Evolutionary conservation across 2,888 invertebrate species (phyloP).

Genomic region (Hydroisotoma schaefferi): DNA sequence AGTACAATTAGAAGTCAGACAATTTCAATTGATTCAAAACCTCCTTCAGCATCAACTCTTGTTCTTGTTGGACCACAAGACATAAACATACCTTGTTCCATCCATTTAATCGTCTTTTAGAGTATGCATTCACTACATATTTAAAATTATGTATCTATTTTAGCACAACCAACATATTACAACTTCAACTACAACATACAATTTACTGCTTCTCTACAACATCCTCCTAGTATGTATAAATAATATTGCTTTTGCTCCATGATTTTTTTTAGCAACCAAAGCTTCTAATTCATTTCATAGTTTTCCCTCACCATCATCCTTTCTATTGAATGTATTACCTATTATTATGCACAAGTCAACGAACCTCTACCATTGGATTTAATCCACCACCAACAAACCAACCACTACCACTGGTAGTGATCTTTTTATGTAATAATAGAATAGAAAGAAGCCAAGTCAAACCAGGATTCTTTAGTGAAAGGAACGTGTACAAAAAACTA

Average conservation of each 20-base stretch:
- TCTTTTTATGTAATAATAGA: no score
- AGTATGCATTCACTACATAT: background rate
- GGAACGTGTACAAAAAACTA: background rate
- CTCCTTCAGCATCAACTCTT: background rate
- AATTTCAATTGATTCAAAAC: background rate
- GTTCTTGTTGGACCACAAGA: background rate
- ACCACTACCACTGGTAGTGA: no score
- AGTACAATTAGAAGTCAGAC: no score
- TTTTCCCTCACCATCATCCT: background rate
- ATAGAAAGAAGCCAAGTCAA: no score
- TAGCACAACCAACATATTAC: background rate
- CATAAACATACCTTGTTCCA: background rate
- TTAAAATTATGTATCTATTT: background rate
- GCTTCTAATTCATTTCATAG: background rate
- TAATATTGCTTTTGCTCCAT: no score
- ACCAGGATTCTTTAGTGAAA: no score
- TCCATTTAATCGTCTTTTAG: background rate
- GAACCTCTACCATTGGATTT: background rate
- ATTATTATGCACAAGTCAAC: slow-evolving; percentile 13
- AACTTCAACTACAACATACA: no score
- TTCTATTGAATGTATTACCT: slow-evolving; percentile 3
- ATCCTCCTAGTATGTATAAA: no score
- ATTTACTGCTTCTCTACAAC: no score
- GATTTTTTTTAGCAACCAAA: background rate
- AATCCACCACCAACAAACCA: slow-evolving; percentile 2